A percentile compares a stretch with the other conserved stretches of the same genome.
Conservation (phyloP, 2,797 vertebrate genomes). For the Macropus fuliginosus region DNA sequence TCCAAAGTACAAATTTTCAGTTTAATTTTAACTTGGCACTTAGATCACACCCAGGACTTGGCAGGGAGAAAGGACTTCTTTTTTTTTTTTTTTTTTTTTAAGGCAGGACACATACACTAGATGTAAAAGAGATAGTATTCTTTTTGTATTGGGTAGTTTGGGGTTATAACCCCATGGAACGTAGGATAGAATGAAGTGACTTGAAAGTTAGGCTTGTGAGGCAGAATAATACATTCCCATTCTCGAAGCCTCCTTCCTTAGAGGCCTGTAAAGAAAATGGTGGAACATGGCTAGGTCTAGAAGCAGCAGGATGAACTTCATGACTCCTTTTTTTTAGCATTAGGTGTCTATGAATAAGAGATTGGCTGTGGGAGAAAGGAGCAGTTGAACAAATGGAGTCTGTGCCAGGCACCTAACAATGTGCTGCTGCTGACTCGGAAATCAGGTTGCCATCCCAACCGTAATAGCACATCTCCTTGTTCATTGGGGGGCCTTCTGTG, state of each 20-base stretch:
- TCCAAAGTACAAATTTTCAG: slow-evolving; percentile 77
- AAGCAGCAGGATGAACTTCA: not conserved
- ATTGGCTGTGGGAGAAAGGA: not conserved
- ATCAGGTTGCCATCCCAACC: not conserved
- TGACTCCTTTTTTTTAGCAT: not conserved
- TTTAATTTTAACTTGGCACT: slow-evolving; percentile 78
- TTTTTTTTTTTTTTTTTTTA: slow-evolving; percentile 60
- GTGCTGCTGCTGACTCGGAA: not conserved
- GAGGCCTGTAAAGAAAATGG: not conserved
- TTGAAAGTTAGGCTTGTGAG: not conserved
- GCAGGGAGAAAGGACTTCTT: slow-evolving; percentile 54
- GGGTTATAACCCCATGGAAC: not conserved
- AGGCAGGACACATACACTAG: slow-evolving; percentile 43
- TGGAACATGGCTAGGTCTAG: not conserved
- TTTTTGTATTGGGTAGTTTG: slow-evolving; percentile 8
- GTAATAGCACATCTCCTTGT: not conserved
- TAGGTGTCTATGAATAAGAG: not conserved
- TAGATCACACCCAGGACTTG: slow-evolving; percentile 73
- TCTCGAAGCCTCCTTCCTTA: not conserved
- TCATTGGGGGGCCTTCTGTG: not conserved
- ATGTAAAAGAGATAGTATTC: slow-evolving; percentile 34
- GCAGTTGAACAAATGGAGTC: not conserved
- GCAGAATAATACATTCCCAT: not conserved
- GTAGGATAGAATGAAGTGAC: not conserved
- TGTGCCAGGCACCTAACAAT: not conserved